Evolutionary conservation across 2,797 vertebrate genomes (phyloP), one percentile per base, ranked within the genome.

Genomic region (Austrolebias charrua): DNA sequence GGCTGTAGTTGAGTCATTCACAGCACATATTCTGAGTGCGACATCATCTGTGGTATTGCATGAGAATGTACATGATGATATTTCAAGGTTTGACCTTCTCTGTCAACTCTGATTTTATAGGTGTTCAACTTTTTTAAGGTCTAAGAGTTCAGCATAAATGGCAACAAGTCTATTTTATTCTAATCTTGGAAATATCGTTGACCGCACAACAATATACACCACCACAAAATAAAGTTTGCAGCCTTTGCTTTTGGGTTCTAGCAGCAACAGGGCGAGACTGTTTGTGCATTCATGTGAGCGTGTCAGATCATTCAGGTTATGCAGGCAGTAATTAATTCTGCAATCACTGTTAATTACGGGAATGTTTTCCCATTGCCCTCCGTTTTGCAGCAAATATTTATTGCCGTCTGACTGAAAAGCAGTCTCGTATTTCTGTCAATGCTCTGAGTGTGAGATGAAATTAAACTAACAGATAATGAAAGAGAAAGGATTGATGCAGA

Each of bases 381-480:
- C 20, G 6, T 78, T 85, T 68, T 55, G 57, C 24, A 18, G 59
- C 64, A 54, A 73, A 59, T 66, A 68, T 81, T 72, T 75, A 73
- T 43, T 24, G 3, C 55, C 6, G 42, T 51, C 18, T 40, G 38
- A 45, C 42, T 79, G 60, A 75, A 75, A 76, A 60, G 66, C 60
- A 38, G 52, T 71, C 65, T 53, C 45, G 35, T 28, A 6, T 71
- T 66, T 61, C 62, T 71, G 59, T 69, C 66, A 50, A 20, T 4
- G 3, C 55, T 58, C 35, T 2, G 38, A 63, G 49, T 43, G 68
- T 11, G 61, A 79, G 73, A 76, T 75, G 73, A 81, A 86, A 82
- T 87, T 66, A 84, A 52, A 72, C 69, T 60, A 62, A 75, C 63
- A 50, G 72, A 85, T 73, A 77, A 83, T 83, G 68, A 85, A 79